Conservation (phyloP, 1,140 invertebrate species). For the Chionoecetes opilio region DNA sequence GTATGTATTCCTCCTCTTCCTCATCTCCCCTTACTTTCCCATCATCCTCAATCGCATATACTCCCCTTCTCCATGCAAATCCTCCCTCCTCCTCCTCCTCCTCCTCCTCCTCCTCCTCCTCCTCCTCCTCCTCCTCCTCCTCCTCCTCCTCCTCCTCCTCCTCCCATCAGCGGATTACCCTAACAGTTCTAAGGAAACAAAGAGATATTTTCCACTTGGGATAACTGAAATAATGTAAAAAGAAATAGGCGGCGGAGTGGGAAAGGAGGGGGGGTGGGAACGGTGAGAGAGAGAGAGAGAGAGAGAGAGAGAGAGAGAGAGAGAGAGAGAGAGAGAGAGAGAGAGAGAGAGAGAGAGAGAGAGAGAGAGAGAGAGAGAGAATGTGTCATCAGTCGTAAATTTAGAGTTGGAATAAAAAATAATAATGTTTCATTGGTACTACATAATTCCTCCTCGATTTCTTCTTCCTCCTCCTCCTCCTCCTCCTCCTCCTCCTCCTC, state of each 20-base stretch:
- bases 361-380: too few relatives aligned
- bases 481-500: neutral
- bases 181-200: neutral
- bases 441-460: neutral
- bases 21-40: too few relatives aligned
- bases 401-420: neutral
- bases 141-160: slow-evolving; percentile 39
- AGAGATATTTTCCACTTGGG: neutral
- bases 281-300: neutral
- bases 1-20: too few relatives aligned
- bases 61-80: too few relatives aligned
- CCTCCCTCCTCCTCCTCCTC: too few relatives aligned
- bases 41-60: too few relatives aligned
- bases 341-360: too few relatives aligned
- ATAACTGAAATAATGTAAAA: neutral
- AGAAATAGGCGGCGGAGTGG: neutral
- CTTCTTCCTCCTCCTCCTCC: neutral
- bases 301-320: too few relatives aligned
- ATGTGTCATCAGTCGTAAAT: neutral
- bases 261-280: neutral
- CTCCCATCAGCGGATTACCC: neutral
- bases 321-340: too few relatives aligned
- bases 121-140: slow-evolving; percentile 41
- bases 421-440: neutral
- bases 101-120: neutral